Conservation (phyloP, 2,113 vertebrate species). For the Oostethus manadensis region DNA sequence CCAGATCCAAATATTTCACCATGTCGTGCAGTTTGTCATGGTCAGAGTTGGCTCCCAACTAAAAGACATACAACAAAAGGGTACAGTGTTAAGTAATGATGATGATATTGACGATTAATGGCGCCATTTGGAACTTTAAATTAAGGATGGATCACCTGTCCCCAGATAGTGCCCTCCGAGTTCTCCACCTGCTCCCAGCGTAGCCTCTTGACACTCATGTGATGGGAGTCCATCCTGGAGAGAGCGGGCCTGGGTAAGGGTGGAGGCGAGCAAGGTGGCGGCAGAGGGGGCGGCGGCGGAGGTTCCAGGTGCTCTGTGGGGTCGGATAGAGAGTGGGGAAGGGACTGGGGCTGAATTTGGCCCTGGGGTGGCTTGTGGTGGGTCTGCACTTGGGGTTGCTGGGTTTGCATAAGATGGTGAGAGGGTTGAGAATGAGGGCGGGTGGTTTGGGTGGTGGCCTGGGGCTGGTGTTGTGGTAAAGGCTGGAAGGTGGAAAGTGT, state of each 20-base stretch:
- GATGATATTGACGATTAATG: no score
- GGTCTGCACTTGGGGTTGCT: slow-evolving; percentile 47
- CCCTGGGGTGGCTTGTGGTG: slow-evolving; percentile 59
- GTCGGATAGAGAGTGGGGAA: slow-evolving; percentile 61
- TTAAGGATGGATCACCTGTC: slow-evolving; percentile 75
- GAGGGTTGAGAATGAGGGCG: slow-evolving; percentile 70
- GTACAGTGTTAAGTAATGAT: no score
- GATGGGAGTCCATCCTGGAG: slow-evolving; percentile 83
- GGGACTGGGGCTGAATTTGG: slow-evolving; percentile 54
- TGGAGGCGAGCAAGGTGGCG: slow-evolving; percentile 72
- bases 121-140: not conserved
- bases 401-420: slow-evolving; percentile 62
- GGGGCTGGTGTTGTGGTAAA: slow-evolving; percentile 54
- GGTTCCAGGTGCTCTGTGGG: slow-evolving; percentile 61
- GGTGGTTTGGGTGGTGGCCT: slow-evolving; percentile 53
- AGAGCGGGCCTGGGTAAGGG: slow-evolving; percentile 71
- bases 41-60: slow-evolving; percentile 90
- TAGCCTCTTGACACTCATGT: slow-evolving; percentile 95
- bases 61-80: slow-evolving; percentile 15
- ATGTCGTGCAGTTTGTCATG: slow-evolving; percentile 97
- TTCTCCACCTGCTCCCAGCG: slow-evolving; percentile 99
- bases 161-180: slow-evolving; percentile 97
- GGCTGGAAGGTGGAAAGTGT: slow-evolving; percentile 68
- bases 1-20: slow-evolving; percentile 98
- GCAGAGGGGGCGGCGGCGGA: slow-evolving; percentile 70